Evolutionary conservation across 2,797 vertebrate genomes (phyloP).

Genomic region (Spea hammondii): DNA sequence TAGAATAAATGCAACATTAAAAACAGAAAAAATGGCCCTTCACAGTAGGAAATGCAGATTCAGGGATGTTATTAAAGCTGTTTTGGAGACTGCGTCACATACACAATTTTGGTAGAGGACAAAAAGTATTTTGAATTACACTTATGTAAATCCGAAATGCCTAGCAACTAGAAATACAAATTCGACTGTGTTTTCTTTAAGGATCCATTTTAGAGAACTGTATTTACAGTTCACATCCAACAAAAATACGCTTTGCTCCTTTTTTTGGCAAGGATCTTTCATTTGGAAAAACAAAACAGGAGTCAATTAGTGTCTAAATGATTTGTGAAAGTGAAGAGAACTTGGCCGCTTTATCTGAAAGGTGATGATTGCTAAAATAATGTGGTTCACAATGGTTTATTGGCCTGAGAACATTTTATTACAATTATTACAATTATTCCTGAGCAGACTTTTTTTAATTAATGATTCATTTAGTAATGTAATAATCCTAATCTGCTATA

Average conservation of each 20-base stretch:
- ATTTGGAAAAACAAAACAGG: constrained; percentile 1
- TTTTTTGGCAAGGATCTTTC: background rate
- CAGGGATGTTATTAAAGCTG: background rate
- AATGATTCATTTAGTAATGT: background rate
- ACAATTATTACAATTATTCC: background rate
- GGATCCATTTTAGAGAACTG: background rate
- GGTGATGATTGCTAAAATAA: background rate
- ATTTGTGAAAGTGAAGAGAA: background rate
- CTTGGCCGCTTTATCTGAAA: background rate
- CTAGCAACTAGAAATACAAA: background rate
- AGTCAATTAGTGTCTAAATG: constrained; percentile 7
- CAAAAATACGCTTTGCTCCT: constrained; percentile 8
- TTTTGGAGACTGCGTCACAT: background rate
- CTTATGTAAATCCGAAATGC: constrained; percentile 8
- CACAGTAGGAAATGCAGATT: constrained; percentile 14
- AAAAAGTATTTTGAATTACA: constrained; percentile 31
- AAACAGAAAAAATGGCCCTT: constrained; percentile 5
- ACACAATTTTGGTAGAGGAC: constrained; percentile 3
- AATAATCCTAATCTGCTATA: background rate
- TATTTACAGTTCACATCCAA: constrained; percentile 24
- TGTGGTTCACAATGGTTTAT: background rate
- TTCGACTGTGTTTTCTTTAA: constrained; percentile 9
- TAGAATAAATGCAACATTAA: constrained; percentile 21
- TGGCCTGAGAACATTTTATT: background rate
- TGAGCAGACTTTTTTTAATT: background rate